Base-by-base conservation (phyloP, 1,140 invertebrate species). In the Chelonus insularis region DNA sequence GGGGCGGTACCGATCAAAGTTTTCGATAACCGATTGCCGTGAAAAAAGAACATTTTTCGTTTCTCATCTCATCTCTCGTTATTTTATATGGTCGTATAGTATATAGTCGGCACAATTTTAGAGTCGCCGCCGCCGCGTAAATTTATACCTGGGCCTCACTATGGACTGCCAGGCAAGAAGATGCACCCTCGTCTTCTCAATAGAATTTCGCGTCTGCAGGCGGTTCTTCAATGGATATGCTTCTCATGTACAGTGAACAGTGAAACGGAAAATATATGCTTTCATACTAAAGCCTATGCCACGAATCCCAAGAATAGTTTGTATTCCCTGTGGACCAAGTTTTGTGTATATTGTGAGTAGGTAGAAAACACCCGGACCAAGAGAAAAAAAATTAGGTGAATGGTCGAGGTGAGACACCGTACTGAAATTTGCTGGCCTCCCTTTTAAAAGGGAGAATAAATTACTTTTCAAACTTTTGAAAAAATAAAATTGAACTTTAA, bases 261-360 rank as follows among this genome's bases (percentile, higher is more conserved):
- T 76, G 75, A 77, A 77, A 76, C 76, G 72, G 79, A 78, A 79
- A 76, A 78, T 79, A 78, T 77, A 75, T 78, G 72, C 74, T 79
- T 76, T 76, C 72, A 37, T 55, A 51, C 50, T 47, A 60, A 64
- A 58, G 47, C 47, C 8, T 4, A 3, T 21, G 41, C 37, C 8
- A 11, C 5, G 7, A 18, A 11, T n/a, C 18, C 16, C 39, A 29
- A 11, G 20, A 20, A 1, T 25, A 16, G 18, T 57, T 29, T 29
- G 36, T 39, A 39, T 9, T 39, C 9, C 36, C 9, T 39, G 8
- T 14, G 36, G 36, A 39, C 11, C n/a, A n/a, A n/a, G 25, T 29
- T 29, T 29, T 29, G 25, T 64, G 61, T 64, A 50, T 45, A 29
- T 52, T n/a, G 50, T 39, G 63, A 51, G 34, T 12, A 51, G 9